Base-by-base conservation (phyloP, 2,888 invertebrate species). In the Aelia acuminata region DNA sequence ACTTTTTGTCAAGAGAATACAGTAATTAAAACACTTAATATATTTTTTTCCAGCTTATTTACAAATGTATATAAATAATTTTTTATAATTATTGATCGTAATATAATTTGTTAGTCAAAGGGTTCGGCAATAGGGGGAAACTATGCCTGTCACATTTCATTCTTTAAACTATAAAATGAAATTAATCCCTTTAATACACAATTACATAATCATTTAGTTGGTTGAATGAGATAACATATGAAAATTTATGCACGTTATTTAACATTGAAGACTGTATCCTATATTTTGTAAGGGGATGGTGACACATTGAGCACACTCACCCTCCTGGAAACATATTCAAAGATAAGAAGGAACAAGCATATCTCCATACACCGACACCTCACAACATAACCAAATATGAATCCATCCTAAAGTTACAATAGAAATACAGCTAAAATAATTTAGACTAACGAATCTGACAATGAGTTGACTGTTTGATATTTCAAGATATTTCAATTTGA, bases 311-410 rank as follows among this genome's bases (percentile, higher is more conserved):
- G 43, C 63, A 63, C n/a, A 43, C 8, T 4, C 80, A 80, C 8
- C 80, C 80, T 80, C 10, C 22, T 80, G 80, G 80, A 80, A 80
- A 80, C 43, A 80, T 43, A 43, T 80, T 43, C 80, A 10, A 10
- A n/a, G 80, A 80, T 80, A 80, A 80, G 80, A 43, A 80, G 80
- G 22, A 39, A 80, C 39, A 80, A 80, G 43, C 43, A 39, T 80
- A 80, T 80, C 80, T 43, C 15, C 13, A 57, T 26, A 5, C 63
- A 3, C 63, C 5, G 31, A 63, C 63, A 63, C 63, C 31, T 63
- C 63, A 63, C 15, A 31, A 63, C 63, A 57, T 57, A 57, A 57
- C 5, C 13, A 11, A 26, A 22, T 4, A 26, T 11, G 11, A 26
- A 7, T 57, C n/a, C 11, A 15, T 63, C 31, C 5, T 31, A 4